A percentile compares a stretch with the other conserved stretches of the same genome.
Conservation (phyloP, 2,797 vertebrate genomes). For the Premnoplex brunnescens region DNA sequence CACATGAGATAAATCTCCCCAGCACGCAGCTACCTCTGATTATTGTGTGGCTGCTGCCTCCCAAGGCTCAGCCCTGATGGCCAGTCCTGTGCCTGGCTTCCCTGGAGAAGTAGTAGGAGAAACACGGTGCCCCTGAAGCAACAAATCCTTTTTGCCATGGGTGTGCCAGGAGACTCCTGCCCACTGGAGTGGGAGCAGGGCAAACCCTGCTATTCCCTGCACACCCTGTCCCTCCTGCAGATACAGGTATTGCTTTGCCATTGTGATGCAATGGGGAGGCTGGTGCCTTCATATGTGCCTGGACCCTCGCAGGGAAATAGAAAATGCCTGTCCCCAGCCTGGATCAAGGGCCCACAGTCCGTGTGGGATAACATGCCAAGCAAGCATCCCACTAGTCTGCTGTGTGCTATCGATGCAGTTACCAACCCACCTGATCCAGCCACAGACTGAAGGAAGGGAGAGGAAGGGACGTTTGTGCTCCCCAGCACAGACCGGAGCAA, state of each 20-base stretch:
- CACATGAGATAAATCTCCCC: not conserved
- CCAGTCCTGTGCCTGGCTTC: not conserved
- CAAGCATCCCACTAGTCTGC: accelerated
- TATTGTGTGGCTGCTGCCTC: not conserved
- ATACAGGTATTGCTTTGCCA: not conserved
- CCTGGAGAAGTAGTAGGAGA: not conserved
- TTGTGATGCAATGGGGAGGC: accelerated
- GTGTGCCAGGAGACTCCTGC: not conserved
- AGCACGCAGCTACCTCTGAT: not conserved
- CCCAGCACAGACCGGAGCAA: not conserved
- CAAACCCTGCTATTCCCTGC: not conserved
- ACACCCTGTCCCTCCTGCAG: not conserved
- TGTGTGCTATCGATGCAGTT: accelerated
- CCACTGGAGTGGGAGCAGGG: not conserved
- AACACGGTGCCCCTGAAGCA: not conserved
- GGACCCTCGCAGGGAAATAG: not conserved
- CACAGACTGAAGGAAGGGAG: accelerated
- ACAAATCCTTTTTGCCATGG: not conserved
- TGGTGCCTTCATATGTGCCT: not conserved
- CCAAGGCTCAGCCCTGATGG: not conserved
- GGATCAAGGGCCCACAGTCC: not conserved
- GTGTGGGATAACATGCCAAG: not conserved
- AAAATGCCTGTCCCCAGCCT: not conserved
- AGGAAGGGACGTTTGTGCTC: not conserved
- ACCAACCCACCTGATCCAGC: not conserved